phyloP scores from a whole-genome alignment of 2,888 invertebrate genomes.

The Lypha dubia region DNA sequence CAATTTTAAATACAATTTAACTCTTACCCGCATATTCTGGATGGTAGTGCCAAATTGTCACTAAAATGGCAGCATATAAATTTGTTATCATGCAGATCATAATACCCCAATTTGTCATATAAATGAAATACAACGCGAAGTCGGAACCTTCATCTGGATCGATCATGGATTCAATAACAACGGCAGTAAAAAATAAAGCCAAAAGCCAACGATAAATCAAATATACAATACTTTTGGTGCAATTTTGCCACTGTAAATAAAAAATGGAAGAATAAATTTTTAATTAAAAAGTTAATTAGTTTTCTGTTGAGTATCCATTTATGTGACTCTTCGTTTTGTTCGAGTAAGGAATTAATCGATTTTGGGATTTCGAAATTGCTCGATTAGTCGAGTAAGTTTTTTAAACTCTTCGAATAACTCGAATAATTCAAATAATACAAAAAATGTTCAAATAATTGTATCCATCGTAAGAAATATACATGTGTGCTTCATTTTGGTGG shows the following conservation, averaged over 20 bases:
- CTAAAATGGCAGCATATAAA: conserved; percentile 80
- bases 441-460: too few relatives aligned
- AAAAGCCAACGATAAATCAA: conserved; percentile 82
- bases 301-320: too few relatives aligned
- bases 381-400: too few relatives aligned
- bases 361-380: too few relatives aligned
- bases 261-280: neutral
- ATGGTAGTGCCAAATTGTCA: conserved; percentile 82
- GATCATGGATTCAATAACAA: conserved; percentile 80
- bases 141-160: conserved; percentile 73
- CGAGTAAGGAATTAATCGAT: too few relatives aligned
- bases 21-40: conserved; percentile 81
- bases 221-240: conserved; percentile 81
- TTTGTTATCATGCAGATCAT: conserved; percentile 82
- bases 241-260: conserved; percentile 81
- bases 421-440: too few relatives aligned
- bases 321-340: too few relatives aligned
- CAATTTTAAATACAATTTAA: neutral
- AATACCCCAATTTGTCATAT: conserved; percentile 83
- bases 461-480: too few relatives aligned
- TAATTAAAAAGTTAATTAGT: too few relatives aligned
- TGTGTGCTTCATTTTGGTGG: too few relatives aligned
- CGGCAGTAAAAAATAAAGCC: conserved; percentile 80
- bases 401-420: too few relatives aligned
- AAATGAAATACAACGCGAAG: conserved; percentile 82